Evolutionary conservation across 2,888 invertebrate species (phyloP).

Genomic region (Parnassius mnemosyne): DNA sequence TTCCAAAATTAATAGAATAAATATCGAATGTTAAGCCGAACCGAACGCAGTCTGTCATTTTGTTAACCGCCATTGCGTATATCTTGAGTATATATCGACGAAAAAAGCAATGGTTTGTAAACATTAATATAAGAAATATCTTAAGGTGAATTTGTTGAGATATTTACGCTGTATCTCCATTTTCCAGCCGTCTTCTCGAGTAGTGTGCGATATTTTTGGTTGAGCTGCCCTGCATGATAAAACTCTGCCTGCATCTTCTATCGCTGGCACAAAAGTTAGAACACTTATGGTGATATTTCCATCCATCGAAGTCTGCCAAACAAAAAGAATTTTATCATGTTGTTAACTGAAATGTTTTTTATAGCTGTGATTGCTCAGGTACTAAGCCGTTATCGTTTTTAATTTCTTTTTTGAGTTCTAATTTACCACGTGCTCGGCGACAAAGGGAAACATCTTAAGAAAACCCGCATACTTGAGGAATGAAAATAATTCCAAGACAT

Average conservation of each 20-base stretch:
- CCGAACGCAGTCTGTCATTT: neutral
- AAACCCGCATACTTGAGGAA: too few relatives aligned
- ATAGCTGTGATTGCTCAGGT: too few relatives aligned
- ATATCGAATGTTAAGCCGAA: neutral
- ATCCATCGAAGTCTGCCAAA: constrained; percentile 71
- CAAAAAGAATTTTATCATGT: neutral
- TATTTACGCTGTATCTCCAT: constrained; percentile 84
- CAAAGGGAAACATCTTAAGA: too few relatives aligned
- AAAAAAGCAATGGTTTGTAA: too few relatives aligned
- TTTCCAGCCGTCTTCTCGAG: constrained; percentile 83
- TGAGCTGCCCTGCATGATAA: constrained; percentile 74
- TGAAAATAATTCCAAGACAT: too few relatives aligned
- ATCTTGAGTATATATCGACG: too few relatives aligned
- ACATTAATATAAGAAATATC: neutral
- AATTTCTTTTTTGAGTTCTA: too few relatives aligned
- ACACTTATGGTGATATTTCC: constrained; percentile 84
- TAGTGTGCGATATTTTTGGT: constrained; percentile 71
- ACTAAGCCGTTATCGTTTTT: too few relatives aligned
- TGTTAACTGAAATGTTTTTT: too few relatives aligned
- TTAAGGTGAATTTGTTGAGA: neutral
- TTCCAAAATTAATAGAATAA: neutral
- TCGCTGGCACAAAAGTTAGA: constrained; percentile 82
- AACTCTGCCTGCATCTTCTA: constrained; percentile 82
- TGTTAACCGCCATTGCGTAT: neutral
- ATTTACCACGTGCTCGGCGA: too few relatives aligned